Conservation (phyloP, 2,888 invertebrate genomes). For the Spisula solida region DNA sequence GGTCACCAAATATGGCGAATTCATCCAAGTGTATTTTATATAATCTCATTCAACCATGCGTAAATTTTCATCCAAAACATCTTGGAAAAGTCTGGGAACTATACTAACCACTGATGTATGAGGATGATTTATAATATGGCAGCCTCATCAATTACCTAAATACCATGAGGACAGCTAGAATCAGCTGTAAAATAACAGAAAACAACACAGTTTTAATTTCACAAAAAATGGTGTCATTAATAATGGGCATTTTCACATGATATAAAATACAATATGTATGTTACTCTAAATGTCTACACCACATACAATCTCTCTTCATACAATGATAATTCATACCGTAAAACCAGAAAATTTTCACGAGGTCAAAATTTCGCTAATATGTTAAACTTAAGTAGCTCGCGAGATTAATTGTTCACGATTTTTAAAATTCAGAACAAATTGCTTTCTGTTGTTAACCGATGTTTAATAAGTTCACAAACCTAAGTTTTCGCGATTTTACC, state of each 20-base stretch:
- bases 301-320: neutral
- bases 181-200: neutral
- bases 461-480: neutral
- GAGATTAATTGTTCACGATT: neutral
- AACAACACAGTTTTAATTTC: neutral
- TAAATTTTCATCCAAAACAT: too few species aligned
- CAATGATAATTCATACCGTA: neutral
- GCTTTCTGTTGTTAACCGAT: neutral
- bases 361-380: neutral
- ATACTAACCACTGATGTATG: too few species aligned
- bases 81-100: too few species aligned
- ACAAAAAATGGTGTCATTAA: slow-evolving; percentile 7
- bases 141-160: neutral
- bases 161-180: neutral
- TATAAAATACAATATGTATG: slow-evolving; percentile 2
- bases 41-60: too few species aligned
- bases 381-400: neutral
- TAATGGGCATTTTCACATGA: slow-evolving; percentile 20
- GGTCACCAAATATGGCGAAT: too few species aligned
- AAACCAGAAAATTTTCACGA: neutral
- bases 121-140: neutral
- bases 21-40: too few species aligned
- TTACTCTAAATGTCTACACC: neutral
- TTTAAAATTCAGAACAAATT: neutral
- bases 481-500: neutral